These are phyloP conservation scores for Drosophila anomalata DNA, from an alignment of 2,888 invertebrate genomes.

Conservation along the genomic window DNA sequence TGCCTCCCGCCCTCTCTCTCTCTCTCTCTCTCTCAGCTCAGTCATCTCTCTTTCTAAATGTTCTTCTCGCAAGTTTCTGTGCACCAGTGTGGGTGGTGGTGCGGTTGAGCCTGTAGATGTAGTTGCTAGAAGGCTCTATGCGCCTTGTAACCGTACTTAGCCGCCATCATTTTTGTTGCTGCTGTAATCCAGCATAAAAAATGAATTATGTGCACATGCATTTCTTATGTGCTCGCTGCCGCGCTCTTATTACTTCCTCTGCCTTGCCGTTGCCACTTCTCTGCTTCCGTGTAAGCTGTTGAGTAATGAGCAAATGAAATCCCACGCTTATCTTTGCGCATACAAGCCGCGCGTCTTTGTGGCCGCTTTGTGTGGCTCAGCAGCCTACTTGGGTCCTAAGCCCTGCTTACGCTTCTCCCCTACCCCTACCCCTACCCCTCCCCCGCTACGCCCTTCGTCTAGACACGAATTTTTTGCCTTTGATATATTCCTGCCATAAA, in stretches of 20 bases:
- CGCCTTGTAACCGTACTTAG: slow-evolving; percentile 56
- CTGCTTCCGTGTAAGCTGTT: slow-evolving; percentile 60
- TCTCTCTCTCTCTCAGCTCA: neutral
- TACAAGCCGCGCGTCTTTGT: slow-evolving; percentile 68
- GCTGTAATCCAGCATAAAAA: slow-evolving; percentile 76
- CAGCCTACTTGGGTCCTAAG: slow-evolving; percentile 61
- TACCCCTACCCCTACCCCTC: neutral
- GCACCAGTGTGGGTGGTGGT: slow-evolving; percentile 12
- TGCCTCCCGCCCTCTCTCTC: neutral
- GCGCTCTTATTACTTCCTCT: slow-evolving; percentile 37
- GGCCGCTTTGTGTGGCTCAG: slow-evolving; percentile 69
- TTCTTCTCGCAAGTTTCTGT: slow-evolving; percentile 58
- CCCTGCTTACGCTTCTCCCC: slow-evolving; percentile 33
- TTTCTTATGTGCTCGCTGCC: slow-evolving; percentile 61
- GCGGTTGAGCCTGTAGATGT: neutral
- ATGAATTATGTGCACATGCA: slow-evolving; percentile 76
- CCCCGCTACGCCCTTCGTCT: neutral
- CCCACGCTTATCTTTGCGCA: slow-evolving; percentile 72
- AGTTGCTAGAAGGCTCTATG: slow-evolving; percentile 6
- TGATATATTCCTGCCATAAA: slow-evolving; percentile 15
- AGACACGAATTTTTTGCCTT: slow-evolving; percentile 25
- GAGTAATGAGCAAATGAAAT: slow-evolving; percentile 78
- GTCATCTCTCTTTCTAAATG: slow-evolving; percentile 55
- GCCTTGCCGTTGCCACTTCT: slow-evolving; percentile 6
- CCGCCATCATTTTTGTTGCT: slow-evolving; percentile 51